phyloP scores from a whole-genome alignment of 2,113 vertebrate species.

The Toxostoma redivivum region DNA sequence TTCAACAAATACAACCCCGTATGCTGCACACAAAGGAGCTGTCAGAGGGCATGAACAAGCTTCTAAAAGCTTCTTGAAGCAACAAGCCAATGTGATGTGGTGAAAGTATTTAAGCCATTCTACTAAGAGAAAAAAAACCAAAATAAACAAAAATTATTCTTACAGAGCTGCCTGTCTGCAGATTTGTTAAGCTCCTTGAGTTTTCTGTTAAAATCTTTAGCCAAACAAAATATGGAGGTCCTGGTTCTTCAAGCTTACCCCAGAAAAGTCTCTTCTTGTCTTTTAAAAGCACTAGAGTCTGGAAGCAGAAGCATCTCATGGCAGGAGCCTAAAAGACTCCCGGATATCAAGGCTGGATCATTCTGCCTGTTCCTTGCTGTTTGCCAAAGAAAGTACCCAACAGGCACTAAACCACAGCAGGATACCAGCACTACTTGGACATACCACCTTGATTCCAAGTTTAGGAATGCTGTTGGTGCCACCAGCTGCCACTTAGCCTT shows the following conservation, averaged over 20 bases:
- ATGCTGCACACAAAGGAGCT: neutral
- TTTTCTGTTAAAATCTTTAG: neutral
- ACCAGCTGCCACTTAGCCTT: neutral
- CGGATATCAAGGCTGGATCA: neutral
- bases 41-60: neutral
- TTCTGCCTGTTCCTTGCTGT: neutral
- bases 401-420: neutral
- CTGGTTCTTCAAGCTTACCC: neutral
- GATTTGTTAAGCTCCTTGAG: neutral
- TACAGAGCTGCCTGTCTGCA: neutral
- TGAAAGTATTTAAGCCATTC: neutral
- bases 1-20: too few relatives aligned
- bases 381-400: neutral
- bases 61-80: neutral
- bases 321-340: neutral
- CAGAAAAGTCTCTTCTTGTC: neutral
- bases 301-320: neutral
- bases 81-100: neutral
- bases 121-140: neutral
- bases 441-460: accelerated
- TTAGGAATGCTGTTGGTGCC: neutral
- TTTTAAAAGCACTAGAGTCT: neutral
- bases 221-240: neutral
- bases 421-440: accelerated
- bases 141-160: neutral